Conservation (phyloP, 1,140 invertebrate species). For the Rhizoglyphus robini region DNA sequence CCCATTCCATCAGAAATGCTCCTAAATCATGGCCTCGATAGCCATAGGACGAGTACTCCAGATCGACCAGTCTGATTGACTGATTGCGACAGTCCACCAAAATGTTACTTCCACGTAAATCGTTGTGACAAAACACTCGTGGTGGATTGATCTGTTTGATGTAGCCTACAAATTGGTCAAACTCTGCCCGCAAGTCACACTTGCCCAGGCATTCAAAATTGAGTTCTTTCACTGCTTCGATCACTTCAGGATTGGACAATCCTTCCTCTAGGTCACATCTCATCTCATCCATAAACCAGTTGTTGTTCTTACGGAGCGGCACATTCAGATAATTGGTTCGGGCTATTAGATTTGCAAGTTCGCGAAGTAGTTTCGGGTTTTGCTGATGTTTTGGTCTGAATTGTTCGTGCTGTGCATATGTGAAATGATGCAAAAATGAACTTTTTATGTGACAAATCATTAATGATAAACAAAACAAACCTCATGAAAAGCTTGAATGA, state of each 20-base stretch:
- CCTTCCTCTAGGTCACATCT: not conserved
- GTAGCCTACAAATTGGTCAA: not conserved
- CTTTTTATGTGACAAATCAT: not conserved
- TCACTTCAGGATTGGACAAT: not conserved
- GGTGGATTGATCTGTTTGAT: not conserved
- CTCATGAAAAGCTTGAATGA: constrained; percentile 9
- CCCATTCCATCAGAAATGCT: not conserved
- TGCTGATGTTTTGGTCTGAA: not conserved
- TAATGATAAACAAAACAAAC: no score
- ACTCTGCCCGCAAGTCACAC: not conserved
- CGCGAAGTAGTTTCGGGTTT: no score
- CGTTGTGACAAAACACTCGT: constrained; percentile 12
- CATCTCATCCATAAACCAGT: not conserved
- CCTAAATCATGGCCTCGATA: constrained; percentile 2
- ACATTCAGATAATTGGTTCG: no score
- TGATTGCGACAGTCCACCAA: not conserved
- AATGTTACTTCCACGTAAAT: no score
- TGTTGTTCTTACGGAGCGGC: no score
- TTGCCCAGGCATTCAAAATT: not conserved
- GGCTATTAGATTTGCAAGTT: not conserved
- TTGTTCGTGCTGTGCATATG: not conserved
- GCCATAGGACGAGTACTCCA: not conserved
- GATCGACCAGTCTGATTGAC: not conserved
- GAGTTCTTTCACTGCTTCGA: not conserved
- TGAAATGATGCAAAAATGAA: not conserved